These are phyloP conservation scores for Perca schrenkii DNA, from an alignment of 2,113 vertebrate species.

Conservation along the genomic window DNA sequence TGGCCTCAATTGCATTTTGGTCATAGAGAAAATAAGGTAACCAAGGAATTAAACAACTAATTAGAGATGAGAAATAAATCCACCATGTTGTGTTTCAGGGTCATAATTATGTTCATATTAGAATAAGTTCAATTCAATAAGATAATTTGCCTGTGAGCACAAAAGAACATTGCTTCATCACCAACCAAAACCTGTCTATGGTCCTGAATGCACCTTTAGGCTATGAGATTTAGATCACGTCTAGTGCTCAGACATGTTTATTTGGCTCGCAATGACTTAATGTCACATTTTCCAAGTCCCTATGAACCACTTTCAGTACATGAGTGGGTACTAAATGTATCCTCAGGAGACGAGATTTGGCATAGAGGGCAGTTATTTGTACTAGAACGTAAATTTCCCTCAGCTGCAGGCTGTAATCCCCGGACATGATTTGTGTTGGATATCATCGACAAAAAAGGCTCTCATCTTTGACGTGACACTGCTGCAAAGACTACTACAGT, in stretches of 20 bases:
- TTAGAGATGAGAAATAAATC: constrained; percentile 49
- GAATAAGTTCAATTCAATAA: constrained; percentile 59
- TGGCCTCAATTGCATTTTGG: constrained; percentile 48
- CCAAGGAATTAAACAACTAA: constrained; percentile 50
- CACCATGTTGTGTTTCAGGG: constrained; percentile 39
- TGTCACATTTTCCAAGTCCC: constrained; percentile 52
- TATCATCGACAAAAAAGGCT: constrained; percentile 9
- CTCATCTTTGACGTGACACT: constrained; percentile 15
- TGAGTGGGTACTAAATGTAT: constrained; percentile 39
- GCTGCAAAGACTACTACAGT: background rate
- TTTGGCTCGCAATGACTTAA: constrained; percentile 19
- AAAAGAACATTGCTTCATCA: constrained; percentile 36
- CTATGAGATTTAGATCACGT: constrained; percentile 30
- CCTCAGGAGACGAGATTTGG: constrained; percentile 14
- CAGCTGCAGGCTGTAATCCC: constrained; percentile 21
- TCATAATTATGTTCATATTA: constrained; percentile 48
- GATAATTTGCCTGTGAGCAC: constrained; percentile 26
- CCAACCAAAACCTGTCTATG: background rate
- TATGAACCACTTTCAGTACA: constrained; percentile 40
- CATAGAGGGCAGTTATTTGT: constrained; percentile 21
- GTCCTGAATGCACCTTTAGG: constrained; percentile 20
- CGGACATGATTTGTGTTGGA: constrained; percentile 40
- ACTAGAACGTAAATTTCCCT: constrained; percentile 34
- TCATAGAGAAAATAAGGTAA: constrained; percentile 58
- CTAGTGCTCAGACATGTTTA: constrained; percentile 29